Evolutionary conservation across 2,888 invertebrate genomes (phyloP), one percentile per base, ranked within the genome.

Genomic region (Chydorus sphaericus): DNA sequence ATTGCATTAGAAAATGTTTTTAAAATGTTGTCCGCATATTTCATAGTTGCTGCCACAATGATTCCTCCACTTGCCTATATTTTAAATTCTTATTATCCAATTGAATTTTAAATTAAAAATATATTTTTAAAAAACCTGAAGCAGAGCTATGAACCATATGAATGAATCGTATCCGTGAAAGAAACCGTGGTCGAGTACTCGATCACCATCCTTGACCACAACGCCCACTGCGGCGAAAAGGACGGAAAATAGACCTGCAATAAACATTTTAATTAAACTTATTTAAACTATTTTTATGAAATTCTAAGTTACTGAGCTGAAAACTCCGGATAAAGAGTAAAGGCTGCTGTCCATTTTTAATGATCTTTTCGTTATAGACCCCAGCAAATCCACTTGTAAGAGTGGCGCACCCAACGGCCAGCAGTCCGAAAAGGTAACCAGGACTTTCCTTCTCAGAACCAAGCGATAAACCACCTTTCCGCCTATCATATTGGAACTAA

Each of bases 321-420:
- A 50, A n/a, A 18, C 31, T 50, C 30, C 50, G 28, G 11, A 50
- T 31, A 20, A 50, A 31, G 29, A 50, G 16, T 3, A 18, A 50
- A 8, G 50, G 30, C 23, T 50, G 50, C 20, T 30, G 4, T 16
- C 50, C 50, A 31, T 31, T 30, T 50, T 50, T 50, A 1, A 50
- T 31, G 11, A 50, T n/a, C 30, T 50, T 50, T 18, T 50, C 50
- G 30, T 50, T 50, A 11, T 50, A 50, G 8, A 50, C 20, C 30
- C 50, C 50, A 14, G 50, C 50, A 16, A 31, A 31, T 20, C 30
- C 50, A 16, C 50, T 50, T 1, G 50, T 50, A n/a, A 50, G n/a
- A 11, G 50, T 50, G 11, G 50, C 50, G 29, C 50, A 50, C 14
- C 29, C 6, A 29, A 50, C 23, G 7, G 30, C 11, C n/a, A 50